These are phyloP conservation scores for Engystomops pustulosus DNA, from an alignment of 2,113 vertebrate genomes.

Conservation along the genomic window DNA sequence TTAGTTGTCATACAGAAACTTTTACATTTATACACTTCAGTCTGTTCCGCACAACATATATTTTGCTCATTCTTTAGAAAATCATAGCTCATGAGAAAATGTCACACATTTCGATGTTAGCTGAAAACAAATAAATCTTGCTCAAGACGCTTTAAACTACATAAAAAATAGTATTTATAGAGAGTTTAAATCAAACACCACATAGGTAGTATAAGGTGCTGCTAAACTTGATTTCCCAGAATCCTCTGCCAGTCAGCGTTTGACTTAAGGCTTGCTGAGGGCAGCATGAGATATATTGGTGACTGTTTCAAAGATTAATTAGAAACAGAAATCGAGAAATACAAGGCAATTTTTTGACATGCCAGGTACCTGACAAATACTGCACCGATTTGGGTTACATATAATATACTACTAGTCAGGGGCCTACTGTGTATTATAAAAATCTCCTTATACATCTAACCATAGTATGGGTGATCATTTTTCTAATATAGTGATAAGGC, in stretches of 20 bases:
- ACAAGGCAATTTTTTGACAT: slow-evolving; percentile 2
- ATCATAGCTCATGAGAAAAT: not conserved
- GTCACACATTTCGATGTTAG: not conserved
- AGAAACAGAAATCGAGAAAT: not conserved
- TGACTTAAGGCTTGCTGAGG: not conserved
- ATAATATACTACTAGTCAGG: not conserved
- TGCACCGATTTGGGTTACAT: not conserved
- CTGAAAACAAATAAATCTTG: not conserved
- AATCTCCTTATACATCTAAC: not conserved
- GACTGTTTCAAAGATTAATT: not conserved
- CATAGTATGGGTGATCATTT: not conserved
- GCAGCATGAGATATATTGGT: not conserved
- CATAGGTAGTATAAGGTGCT: not conserved
- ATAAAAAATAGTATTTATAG: slow-evolving; percentile 11
- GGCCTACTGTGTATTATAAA: not conserved
- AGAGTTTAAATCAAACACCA: not conserved
- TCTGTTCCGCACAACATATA: not conserved
- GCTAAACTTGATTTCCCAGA: not conserved
- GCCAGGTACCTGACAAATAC: not conserved
- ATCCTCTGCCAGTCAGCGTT: not conserved
- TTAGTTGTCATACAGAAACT: not conserved
- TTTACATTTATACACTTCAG: no score
- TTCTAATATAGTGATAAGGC: not conserved
- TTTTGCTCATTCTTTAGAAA: not conserved
- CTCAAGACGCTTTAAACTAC: not conserved